Evolutionary conservation across 2,888 invertebrate genomes (phyloP).

Genomic region (Machimus atricapillus): DNA sequence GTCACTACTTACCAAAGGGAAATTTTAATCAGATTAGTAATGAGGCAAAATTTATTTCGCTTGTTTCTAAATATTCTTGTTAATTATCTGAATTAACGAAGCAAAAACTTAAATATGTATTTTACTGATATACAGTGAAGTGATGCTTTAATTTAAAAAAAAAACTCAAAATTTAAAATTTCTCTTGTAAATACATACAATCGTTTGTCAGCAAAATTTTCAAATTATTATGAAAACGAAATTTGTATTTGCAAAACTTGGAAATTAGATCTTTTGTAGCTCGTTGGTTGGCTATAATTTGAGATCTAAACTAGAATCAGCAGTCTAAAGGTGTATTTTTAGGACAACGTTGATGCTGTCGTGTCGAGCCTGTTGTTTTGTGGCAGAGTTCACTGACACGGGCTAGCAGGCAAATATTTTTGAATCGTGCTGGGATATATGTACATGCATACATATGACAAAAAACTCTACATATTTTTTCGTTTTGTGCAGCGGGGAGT

Average conservation of each 20-base stretch:
- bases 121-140: too few species aligned
- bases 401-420: neutral
- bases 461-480: neutral
- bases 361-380: neutral
- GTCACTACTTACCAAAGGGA: neutral
- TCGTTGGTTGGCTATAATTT: neutral
- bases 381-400: neutral
- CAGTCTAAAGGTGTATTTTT: neutral
- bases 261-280: neutral
- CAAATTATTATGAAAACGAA: neutral
- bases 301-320: neutral
- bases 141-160: neutral
- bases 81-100: neutral
- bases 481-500: neutral
- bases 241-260: neutral
- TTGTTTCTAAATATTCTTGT: neutral
- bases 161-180: neutral
- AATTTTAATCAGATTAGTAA: neutral
- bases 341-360: neutral
- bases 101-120: neutral
- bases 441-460: too few species aligned
- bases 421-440: neutral
- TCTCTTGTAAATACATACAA: neutral
- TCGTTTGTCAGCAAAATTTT: neutral
- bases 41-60: neutral